Base-by-base conservation (phyloP, 2,797 vertebrate species). In the Lepidocolaptes lacrymiger region DNA sequence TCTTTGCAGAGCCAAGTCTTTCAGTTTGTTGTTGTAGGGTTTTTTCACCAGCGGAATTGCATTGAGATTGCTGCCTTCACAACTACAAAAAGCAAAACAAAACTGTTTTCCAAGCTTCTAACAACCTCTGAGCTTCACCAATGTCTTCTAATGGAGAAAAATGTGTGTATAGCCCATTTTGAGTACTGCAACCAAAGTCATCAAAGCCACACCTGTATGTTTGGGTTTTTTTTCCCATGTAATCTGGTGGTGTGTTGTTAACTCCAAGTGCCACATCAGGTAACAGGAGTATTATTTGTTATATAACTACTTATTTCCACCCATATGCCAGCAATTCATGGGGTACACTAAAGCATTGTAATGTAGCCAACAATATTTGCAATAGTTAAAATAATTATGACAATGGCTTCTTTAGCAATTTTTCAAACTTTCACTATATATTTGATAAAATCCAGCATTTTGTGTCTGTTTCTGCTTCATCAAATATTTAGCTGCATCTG, bases 1-100 rank as follows among this genome's bases (percentile, higher is more conserved):
- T 93, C 93, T 94, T 95, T 96, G 74, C 78, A 95, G 56, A 96
- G 59, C 72, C 81, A 84, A 92, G 48, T 69, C 80, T 91, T 93
- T 94, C 27, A 89, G 66, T 93, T 95, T 94, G 84, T 92, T 95
- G 56, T 83, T 94, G 86, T 71, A 89, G 15, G 37, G 81, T 95
- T 95, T 94, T 91, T 87, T 95, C 41, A 82, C 77, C 74, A 94
- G 75, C n/a, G 0, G 64, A 93, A 92, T 61, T 93, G 62, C 55
- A 64, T 91, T 69, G 85, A 94, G 86, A 96, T 85, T 86, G 79
- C 90, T 85, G 58, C 63, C 68, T 95, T 95, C 66, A 62, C 13
- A 87, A 84, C 87, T 75, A 56, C 32, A 23, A 56, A 96, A 95
- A 95, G 67, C 56, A 95, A 94, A 95, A 87, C 48, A 93, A 85